These are phyloP conservation scores for Actenoides lindsayi DNA, from an alignment of 2,113 vertebrate genomes.

Conservation along the genomic window DNA sequence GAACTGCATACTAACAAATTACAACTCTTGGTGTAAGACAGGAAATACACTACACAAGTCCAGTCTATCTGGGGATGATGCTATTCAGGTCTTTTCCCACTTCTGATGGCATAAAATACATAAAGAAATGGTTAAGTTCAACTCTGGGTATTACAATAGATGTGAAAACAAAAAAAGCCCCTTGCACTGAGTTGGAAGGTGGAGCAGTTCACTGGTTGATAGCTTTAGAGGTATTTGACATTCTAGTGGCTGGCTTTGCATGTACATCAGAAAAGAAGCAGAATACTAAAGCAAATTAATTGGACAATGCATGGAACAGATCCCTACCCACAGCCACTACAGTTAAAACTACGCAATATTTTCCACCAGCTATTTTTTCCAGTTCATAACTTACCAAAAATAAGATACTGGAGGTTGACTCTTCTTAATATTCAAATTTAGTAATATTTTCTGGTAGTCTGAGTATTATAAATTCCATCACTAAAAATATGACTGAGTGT, in stretches of 20 bases:
- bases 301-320: constrained; percentile 24
- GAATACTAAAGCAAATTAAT: background rate
- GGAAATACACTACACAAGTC: rapidly evolving
- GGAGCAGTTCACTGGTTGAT: background rate
- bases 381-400: constrained; percentile 19
- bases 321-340: constrained; percentile 1
- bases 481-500: background rate
- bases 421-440: background rate
- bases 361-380: background rate
- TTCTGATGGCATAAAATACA: rapidly evolving
- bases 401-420: background rate
- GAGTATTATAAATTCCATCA: background rate
- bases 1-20: background rate
- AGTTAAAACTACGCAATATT: background rate
- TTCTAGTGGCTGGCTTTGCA: background rate
- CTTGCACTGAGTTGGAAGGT: background rate
- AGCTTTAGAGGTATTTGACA: background rate
- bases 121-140: background rate
- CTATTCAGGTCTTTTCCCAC: background rate
- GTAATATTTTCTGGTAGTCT: background rate
- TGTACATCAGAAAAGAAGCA: background rate
- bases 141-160: background rate
- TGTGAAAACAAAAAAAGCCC: rapidly evolving
- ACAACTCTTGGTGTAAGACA: background rate
- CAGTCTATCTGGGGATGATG: rapidly evolving